Base-by-base conservation (phyloP, 1,140 invertebrate species). In the Zophobas morio region DNA sequence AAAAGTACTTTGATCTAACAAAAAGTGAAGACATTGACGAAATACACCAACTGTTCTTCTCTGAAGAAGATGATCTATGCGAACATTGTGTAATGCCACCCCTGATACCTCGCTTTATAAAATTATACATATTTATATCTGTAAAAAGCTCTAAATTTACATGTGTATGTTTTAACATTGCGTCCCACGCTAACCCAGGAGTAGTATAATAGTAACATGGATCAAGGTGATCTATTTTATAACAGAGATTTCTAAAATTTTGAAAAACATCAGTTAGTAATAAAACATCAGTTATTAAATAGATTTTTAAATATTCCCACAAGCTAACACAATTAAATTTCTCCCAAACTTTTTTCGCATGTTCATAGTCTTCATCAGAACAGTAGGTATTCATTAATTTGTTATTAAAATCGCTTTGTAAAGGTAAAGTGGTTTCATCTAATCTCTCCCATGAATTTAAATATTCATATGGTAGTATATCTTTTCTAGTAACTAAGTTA, bases 251-350 rank as follows among this genome's bases (percentile, higher is more conserved):
- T 78, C 86, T 46, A 79, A 87, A 88, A 77, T 86, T 86, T 82
- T 87, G 86, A 82, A 88, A 88, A 37, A 88, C 80, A 83, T 88
- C 86, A 6, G 83, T 84, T 72, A 86, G 74, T 35, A 86, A 63
- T 42, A 84, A 47, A 1, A 86, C 83, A 80, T 87, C 80, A 75
- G 74, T 20, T 20, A 20, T 20, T 20, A 20, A 20, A 20, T 80
- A 33, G 34, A 57, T 57, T 32, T 57, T 57, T 33, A 57, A 57
- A 33, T 6, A 6, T 34, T 79, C 83, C 84, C 32, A 85, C 72
- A 81, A 87, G n/a, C 6, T 57, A 6, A 70, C 3, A 5, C 35
- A 32, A 40, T 53, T 8, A 46, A 46, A 46, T 40, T 74, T 20
- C 20, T 20, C 20, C 20, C 20, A 20, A 20, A 20, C 20, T 20